Evolutionary conservation across 2,113 vertebrate species (phyloP).

Genomic region (Ictalurus punctatus): DNA sequence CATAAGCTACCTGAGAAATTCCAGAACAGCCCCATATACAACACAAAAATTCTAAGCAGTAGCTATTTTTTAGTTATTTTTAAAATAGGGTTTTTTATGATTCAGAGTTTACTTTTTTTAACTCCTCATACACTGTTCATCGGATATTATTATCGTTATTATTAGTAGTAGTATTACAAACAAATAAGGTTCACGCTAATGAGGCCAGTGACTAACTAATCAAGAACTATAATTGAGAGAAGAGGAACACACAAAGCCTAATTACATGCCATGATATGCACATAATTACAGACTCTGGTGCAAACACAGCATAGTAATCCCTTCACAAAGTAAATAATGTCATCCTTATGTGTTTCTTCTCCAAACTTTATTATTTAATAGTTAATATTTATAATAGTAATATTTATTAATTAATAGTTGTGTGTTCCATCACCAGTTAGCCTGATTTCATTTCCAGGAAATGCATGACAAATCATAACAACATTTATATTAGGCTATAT

Average conservation of each 20-base stretch:
- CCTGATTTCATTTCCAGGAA: not conserved
- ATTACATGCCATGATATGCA: slow-evolving; percentile 14
- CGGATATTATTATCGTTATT: not conserved
- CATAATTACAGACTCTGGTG: not conserved
- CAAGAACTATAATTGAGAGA: not conserved
- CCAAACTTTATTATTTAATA: not conserved
- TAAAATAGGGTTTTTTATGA: too few species aligned
- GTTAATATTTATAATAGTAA: too few species aligned
- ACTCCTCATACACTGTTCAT: too few species aligned
- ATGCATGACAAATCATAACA: not conserved
- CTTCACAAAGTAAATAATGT: not conserved
- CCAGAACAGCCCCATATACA: too few species aligned
- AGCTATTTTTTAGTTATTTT: too few species aligned
- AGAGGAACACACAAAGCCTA: not conserved
- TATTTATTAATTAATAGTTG: not conserved
- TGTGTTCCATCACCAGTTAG: not conserved
- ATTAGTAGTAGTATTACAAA: not conserved
- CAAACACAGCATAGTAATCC: not conserved
- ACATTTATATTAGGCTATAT: not conserved
- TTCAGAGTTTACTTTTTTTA: too few species aligned
- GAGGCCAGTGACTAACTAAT: not conserved
- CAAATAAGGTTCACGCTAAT: not conserved
- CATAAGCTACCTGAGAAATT: too few species aligned
- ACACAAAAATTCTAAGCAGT: too few species aligned
- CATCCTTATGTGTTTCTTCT: slow-evolving; percentile 7